These are phyloP conservation scores for Lycaon pictus DNA, from an alignment of 2,113 vertebrate species.

Conservation along the genomic window DNA sequence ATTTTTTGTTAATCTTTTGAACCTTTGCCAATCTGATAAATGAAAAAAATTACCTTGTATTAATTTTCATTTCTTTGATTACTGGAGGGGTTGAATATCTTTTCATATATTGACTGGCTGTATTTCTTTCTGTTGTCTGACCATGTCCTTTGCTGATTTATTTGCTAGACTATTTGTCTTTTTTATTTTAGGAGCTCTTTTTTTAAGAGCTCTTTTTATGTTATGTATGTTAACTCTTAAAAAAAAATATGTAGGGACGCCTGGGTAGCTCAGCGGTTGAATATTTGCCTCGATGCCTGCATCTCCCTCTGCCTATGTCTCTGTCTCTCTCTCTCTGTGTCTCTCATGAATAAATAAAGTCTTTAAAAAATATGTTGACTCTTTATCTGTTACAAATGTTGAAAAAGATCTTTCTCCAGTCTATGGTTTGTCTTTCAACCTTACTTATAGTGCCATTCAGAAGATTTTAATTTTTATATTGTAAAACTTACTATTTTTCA, in stretches of 20 bases:
- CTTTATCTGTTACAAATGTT: not conserved
- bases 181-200: conserved; percentile 51
- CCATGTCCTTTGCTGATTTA: not conserved
- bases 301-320: too few species aligned
- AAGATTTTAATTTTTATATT: conserved; percentile 40
- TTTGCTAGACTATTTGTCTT: conserved; percentile 6
- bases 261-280: too few species aligned
- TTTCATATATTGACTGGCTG: conserved; percentile 44
- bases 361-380: not conserved
- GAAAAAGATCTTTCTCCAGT: conserved; percentile 37
- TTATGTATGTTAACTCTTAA: not conserved
- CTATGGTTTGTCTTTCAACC: conserved; percentile 38
- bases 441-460: conserved; percentile 15
- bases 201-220: conserved; percentile 61
- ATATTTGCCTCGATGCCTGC: too few species aligned
- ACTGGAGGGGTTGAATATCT: not conserved
- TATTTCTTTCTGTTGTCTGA: conserved; percentile 37
- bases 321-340: too few species aligned
- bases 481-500: conserved; percentile 38
- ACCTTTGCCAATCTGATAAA: conserved; percentile 52
- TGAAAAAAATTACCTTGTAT: conserved; percentile 36
- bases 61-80: conserved; percentile 58
- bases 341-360: too few species aligned
- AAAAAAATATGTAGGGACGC: too few species aligned
- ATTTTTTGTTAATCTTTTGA: conserved; percentile 54